A percentile compares a stretch with the other conserved stretches of the same genome.
Conservation (phyloP, 2,797 vertebrate species). For the Mastacembelus armatus region DNA sequence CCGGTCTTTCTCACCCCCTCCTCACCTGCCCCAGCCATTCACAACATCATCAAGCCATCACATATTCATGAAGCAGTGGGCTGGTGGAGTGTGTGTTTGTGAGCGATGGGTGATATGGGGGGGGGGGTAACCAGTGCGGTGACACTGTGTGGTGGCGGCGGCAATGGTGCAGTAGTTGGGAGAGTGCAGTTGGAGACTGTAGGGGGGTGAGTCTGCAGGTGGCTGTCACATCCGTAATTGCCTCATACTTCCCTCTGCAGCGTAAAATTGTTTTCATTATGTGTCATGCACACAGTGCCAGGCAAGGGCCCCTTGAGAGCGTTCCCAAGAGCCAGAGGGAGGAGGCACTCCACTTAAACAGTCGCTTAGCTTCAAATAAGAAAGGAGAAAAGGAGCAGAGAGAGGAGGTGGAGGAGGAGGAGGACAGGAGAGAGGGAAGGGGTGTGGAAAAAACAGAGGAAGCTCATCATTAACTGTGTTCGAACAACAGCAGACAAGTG, state of each 20-base stretch:
- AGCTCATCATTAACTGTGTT: slow-evolving; percentile 98
- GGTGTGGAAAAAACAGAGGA: slow-evolving; percentile 86
- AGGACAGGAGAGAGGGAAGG: slow-evolving; percentile 82
- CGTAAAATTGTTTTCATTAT: slow-evolving; percentile 99
- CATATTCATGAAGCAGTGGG: slow-evolving; percentile 96
- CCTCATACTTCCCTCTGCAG: slow-evolving; percentile 95
- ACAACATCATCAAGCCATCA: slow-evolving; percentile 98
- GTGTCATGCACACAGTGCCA: slow-evolving; percentile 97
- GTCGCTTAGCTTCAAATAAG: slow-evolving; percentile 90
- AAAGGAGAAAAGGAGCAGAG: slow-evolving; percentile 78
- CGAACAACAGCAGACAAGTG: slow-evolving; percentile 90
- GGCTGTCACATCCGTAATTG: slow-evolving; percentile 99
- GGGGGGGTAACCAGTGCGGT: slow-evolving; percentile 38
- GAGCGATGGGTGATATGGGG: slow-evolving; percentile 34
- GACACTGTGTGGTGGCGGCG: slow-evolving; percentile 60
- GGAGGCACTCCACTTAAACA: slow-evolving; percentile 98
- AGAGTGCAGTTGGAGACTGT: slow-evolving; percentile 72
- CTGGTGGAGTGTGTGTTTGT: slow-evolving; percentile 77
- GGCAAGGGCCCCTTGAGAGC: slow-evolving; percentile 94
- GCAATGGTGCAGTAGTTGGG: slow-evolving; percentile 63
- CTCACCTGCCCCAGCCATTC: slow-evolving; percentile 97
- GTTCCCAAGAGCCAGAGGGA: slow-evolving; percentile 96
- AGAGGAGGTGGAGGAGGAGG: slow-evolving; percentile 79
- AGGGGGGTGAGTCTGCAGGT: slow-evolving; percentile 96
- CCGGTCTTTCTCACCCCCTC: slow-evolving; percentile 90